These are phyloP conservation scores for Drosophila merina DNA, from an alignment of 2,888 invertebrate genomes.

Conservation along the genomic window DNA sequence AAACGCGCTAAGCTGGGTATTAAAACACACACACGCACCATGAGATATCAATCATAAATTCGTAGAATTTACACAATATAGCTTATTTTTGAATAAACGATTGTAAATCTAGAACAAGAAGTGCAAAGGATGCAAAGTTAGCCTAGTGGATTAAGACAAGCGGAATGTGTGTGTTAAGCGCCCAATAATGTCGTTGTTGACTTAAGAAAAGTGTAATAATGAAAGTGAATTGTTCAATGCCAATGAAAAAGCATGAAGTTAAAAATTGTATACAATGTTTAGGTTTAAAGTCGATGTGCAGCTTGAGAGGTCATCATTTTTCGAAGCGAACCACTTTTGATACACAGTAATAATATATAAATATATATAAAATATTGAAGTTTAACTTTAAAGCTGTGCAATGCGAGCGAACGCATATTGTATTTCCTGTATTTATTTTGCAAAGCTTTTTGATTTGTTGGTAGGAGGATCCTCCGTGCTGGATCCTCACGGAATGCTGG, in stretches of 20 bases:
- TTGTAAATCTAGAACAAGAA: slow-evolving; percentile 39
- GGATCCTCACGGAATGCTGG: slow-evolving; percentile 20
- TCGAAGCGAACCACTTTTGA: slow-evolving; percentile 66
- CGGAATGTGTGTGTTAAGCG: slow-evolving; percentile 30
- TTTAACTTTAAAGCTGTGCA: slow-evolving; percentile 16
- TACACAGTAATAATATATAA: slow-evolving; percentile 56
- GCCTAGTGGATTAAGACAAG: slow-evolving; percentile 65
- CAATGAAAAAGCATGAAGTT: slow-evolving; percentile 41
- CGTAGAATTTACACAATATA: slow-evolving; percentile 67
- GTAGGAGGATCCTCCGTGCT: slow-evolving; percentile 32
- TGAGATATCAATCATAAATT: slow-evolving; percentile 63
- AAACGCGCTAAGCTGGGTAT: slow-evolving; percentile 52
- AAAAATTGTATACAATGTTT: slow-evolving; percentile 57
- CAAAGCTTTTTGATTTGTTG: slow-evolving; percentile 48
- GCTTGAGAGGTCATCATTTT: slow-evolving; percentile 17
- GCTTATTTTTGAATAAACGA: slow-evolving; percentile 71
- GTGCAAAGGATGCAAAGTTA: slow-evolving; percentile 14
- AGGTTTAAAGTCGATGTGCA: slow-evolving; percentile 60
- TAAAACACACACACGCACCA: slow-evolving; percentile 42
- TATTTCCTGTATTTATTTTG: slow-evolving; percentile 61
- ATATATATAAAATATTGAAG: slow-evolving; percentile 35
- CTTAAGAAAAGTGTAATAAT: slow-evolving; percentile 66
- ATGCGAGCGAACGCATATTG: slow-evolving; percentile 23
- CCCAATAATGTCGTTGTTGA: slow-evolving; percentile 57
- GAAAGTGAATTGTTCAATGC: slow-evolving; percentile 49